Conservation (phyloP, 92 coral and sea anemone species). For the Palythoa grandiflora region DNA sequence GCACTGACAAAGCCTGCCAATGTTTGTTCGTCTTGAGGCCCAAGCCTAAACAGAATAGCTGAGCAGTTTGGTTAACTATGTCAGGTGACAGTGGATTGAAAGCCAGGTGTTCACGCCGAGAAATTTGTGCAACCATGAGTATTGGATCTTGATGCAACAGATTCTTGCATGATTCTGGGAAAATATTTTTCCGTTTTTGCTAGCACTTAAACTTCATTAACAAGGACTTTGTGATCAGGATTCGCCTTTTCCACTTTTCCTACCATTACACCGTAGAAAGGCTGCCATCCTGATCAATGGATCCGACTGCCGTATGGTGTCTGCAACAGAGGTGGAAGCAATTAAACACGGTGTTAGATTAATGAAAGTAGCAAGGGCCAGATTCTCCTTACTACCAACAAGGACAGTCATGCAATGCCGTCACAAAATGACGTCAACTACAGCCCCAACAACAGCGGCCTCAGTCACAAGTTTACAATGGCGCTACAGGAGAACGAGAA, state of each 20-base stretch:
- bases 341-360: background rate
- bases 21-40: background rate
- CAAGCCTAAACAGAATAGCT: background rate
- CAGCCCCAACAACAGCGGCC: background rate
- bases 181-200: too few species aligned
- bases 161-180: too few species aligned
- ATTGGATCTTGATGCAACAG: too few species aligned
- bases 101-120: slow-evolving; percentile 21
- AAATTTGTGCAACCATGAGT: background rate
- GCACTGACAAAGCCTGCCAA: background rate
- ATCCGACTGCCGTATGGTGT: background rate
- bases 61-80: background rate
- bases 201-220: too few species aligned
- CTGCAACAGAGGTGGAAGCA: background rate
- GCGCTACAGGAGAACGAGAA: background rate
- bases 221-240: too few species aligned
- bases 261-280: background rate
- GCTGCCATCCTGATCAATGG: background rate
- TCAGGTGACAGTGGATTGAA: slow-evolving; percentile 1
- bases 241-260: too few species aligned
- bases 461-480: background rate
- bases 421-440: background rate
- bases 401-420: background rate
- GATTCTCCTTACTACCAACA: background rate
- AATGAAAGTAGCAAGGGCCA: background rate